phyloP scores from a whole-genome alignment of 2,797 vertebrate species.

The Mormyrops attenuatus region DNA sequence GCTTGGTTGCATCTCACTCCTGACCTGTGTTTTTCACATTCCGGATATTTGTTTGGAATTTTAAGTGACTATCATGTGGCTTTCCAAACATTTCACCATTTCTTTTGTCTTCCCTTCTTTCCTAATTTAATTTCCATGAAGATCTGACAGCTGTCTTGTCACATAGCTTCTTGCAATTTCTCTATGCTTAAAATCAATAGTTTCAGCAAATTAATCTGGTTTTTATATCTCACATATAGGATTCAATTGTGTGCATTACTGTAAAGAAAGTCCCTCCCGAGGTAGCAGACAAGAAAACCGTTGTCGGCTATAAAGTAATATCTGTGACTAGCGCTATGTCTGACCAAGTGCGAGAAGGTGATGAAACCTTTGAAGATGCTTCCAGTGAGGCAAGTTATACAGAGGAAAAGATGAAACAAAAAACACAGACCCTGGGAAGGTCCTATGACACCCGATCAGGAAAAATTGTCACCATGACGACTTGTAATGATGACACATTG shows the following conservation, averaged over 20 bases:
- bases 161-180: neutral
- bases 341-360: constrained; percentile 42
- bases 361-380: constrained; percentile 62
- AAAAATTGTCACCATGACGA: constrained; percentile 67
- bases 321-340: constrained; percentile 63
- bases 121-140: neutral
- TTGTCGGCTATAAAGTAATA: constrained; percentile 71
- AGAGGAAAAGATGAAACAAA: constrained; percentile 62
- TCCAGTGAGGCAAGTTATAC: constrained; percentile 64
- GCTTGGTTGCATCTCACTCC: neutral
- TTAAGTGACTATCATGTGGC: neutral
- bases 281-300: constrained; percentile 72
- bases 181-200: neutral
- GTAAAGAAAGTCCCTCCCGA: constrained; percentile 72
- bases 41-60: neutral
- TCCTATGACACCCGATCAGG: constrained; percentile 67
- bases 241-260: constrained; percentile 79
- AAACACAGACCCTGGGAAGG: constrained; percentile 64
- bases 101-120: neutral
- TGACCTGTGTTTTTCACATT: neutral
- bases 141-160: neutral
- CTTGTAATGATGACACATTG: constrained; percentile 58
- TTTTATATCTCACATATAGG: constrained; percentile 76
- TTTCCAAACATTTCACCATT: neutral
- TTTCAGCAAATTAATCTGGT: constrained; percentile 51